phyloP scores from a whole-genome alignment of 1,140 invertebrate species.

The Alviniconcha marisindica region DNA sequence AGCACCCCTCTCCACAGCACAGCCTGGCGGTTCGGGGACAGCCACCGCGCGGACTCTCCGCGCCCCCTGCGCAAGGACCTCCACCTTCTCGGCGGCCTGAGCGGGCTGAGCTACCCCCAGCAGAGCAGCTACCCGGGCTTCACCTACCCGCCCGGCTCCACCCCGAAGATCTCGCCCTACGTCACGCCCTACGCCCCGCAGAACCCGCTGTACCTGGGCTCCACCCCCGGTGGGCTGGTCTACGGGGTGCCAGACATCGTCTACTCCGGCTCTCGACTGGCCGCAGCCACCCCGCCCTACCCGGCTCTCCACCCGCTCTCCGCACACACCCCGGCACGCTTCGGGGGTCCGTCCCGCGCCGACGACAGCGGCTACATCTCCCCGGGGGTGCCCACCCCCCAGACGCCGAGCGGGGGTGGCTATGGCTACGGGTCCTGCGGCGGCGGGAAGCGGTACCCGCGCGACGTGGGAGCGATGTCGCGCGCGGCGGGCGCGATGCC shows the following conservation, averaged over 20 bases:
- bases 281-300: neutral
- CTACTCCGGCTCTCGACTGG: neutral
- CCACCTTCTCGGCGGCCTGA: too few species aligned
- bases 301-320: neutral
- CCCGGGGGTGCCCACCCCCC: neutral
- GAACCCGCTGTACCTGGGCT: neutral
- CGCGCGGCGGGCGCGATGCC: neutral
- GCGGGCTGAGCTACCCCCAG: too few species aligned
- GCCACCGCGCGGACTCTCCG: too few species aligned
- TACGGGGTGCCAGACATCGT: neutral
- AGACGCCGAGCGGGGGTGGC: neutral
- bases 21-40: too few species aligned
- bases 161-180: conserved; percentile 8
- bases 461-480: neutral
- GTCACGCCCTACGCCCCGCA: conserved; percentile 5
- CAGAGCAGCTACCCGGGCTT: too few species aligned
- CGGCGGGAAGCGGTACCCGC: neutral
- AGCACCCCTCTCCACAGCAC: too few species aligned
- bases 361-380: conserved; percentile 15
- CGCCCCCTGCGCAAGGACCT: too few species aligned
- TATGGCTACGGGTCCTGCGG: neutral
- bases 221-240: neutral
- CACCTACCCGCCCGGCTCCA: too few species aligned
- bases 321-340: neutral
- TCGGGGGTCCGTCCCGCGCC: neutral